phyloP scores from a whole-genome alignment of 64 coral and sea anemone species.

The Trachythela sp. region DNA sequence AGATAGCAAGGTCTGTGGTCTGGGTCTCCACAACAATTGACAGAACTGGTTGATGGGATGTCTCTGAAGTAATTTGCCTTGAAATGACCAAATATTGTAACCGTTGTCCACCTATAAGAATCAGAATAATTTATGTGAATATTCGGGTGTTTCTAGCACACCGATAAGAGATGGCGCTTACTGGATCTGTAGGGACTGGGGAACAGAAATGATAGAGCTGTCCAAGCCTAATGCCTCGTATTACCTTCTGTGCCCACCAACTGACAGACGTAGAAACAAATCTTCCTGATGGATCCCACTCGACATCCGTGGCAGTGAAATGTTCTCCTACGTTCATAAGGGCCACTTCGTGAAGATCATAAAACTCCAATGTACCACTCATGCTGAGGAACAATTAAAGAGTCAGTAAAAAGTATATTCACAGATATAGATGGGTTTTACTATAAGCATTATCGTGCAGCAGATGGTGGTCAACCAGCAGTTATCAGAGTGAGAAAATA shows the following conservation, averaged over 20 bases:
- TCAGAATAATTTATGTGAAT: not conserved
- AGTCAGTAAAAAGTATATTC: no score
- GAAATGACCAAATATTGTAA: conserved; percentile 98
- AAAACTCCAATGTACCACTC: conserved; percentile 92
- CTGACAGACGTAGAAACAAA: conserved; percentile 92
- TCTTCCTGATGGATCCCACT: conserved; percentile 94
- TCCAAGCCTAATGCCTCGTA: not conserved
- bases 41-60: conserved; percentile 90
- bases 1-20: conserved; percentile 59
- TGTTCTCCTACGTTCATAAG: conserved; percentile 95
- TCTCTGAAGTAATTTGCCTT: conserved; percentile 81
- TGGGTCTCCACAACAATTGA: conserved; percentile 83
- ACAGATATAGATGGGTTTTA: no score
- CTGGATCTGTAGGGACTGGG: no score
- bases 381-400: conserved; percentile 51
- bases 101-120: conserved; percentile 88
- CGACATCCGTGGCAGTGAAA: conserved; percentile 93
- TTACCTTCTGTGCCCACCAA: conserved; percentile 99
- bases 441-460: no score
- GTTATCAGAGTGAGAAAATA: no score
- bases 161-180: no score
- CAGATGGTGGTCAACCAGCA: no score
- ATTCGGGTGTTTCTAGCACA: no score
- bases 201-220: not conserved
- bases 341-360: conserved; percentile 72